A percentile compares a stretch with the other conserved stretches of the same genome.
Evolutionary conservation across 2,113 vertebrate genomes (phyloP).

Genomic region (Potamarius usumacintae): DNA sequence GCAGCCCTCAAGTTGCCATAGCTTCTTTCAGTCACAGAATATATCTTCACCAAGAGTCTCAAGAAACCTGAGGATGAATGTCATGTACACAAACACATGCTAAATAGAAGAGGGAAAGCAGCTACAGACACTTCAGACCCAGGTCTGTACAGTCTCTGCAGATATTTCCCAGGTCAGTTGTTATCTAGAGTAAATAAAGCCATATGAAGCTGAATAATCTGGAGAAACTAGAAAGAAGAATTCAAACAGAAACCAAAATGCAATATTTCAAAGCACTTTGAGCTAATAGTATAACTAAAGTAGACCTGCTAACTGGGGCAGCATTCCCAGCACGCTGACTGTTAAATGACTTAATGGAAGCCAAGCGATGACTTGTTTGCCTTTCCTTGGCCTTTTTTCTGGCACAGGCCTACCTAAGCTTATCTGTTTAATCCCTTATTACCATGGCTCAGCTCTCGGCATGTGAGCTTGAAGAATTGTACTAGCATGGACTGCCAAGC

Average conservation of each 20-base stretch:
- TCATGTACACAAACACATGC: conserved; percentile 24
- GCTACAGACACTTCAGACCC: neutral
- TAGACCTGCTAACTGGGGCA: neutral
- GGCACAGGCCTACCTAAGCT: neutral
- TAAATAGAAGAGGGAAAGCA: neutral
- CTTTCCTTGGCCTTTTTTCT: conserved; percentile 27
- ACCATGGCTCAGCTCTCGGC: conserved; percentile 49
- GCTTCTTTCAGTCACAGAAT: neutral
- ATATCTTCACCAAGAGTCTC: conserved; percentile 23
- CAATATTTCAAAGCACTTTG: neutral
- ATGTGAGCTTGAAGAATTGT: conserved; percentile 63
- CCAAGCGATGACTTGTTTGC: conserved; percentile 17
- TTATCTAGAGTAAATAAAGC: neutral
- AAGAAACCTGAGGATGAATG: conserved; percentile 17
- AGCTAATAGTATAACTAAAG: neutral
- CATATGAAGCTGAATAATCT: neutral
- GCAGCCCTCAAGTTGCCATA: no score
- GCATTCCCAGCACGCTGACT: conserved; percentile 22
- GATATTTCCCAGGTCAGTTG: neutral
- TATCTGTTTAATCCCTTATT: conserved; percentile 54
- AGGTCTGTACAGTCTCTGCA: neutral
- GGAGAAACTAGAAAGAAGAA: neutral
- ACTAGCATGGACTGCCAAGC: conserved; percentile 57
- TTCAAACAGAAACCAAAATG: neutral
- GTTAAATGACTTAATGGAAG: conserved; percentile 13